phyloP scores from a whole-genome alignment of 2,113 vertebrate species.

The Phylloscopus trochiloides region DNA sequence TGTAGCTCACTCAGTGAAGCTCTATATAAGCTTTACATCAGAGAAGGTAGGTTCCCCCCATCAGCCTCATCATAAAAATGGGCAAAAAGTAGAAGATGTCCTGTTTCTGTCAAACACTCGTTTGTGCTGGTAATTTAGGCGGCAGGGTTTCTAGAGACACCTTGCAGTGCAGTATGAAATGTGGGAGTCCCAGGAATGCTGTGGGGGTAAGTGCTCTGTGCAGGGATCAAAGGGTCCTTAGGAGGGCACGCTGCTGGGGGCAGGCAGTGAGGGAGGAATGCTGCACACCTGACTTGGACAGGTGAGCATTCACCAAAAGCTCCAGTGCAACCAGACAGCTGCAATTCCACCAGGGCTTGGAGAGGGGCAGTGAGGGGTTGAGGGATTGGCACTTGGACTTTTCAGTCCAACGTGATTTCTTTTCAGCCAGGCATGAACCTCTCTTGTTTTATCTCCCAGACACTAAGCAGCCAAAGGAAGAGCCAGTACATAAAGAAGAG shows the following conservation, averaged over 20 bases:
- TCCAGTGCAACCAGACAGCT: rapidly evolving
- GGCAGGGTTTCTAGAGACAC: neutral
- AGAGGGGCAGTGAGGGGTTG: neutral
- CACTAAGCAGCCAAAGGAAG: neutral
- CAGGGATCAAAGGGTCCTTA: neutral
- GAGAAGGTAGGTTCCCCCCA: neutral
- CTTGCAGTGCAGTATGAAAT: neutral
- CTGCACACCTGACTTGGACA: neutral
- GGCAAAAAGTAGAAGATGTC: neutral
- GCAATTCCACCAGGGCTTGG: rapidly evolving
- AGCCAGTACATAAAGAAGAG: neutral
- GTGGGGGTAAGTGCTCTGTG: neutral
- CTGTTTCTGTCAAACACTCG: neutral
- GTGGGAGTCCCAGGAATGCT: neutral
- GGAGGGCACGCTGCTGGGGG: neutral
- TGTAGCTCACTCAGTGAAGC: neutral
- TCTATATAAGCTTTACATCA: neutral
- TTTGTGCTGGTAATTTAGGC: neutral
- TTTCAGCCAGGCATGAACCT: neutral
- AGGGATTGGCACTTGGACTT: neutral
- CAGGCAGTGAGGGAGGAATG: rapidly evolving
- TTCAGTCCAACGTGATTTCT: rapidly evolving
- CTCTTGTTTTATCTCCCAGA: neutral
- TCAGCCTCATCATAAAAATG: neutral
- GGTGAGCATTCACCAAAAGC: rapidly evolving